Conservation (phyloP, 1,140 invertebrate species). For the Bilobella aurantiaca region DNA sequence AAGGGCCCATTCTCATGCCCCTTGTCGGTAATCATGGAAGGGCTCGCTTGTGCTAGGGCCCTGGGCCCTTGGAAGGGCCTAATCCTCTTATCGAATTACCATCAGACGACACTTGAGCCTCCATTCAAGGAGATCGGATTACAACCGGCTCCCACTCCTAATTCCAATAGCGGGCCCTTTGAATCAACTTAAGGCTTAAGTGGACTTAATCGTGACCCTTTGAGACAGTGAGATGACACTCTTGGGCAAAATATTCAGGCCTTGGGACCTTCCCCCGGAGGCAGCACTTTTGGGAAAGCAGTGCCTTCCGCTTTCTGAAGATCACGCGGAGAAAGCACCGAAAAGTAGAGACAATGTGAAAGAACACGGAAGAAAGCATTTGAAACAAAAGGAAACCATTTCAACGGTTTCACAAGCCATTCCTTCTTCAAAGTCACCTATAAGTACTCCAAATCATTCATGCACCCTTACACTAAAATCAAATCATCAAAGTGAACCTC, state of each 20-base stretch:
- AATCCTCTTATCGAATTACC: constrained; percentile 34
- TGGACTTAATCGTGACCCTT: neutral
- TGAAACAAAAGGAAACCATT: too few relatives aligned
- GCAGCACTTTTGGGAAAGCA: neutral
- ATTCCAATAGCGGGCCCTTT: neutral
- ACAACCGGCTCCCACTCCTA: neutral
- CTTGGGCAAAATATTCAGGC: constrained; percentile 34
- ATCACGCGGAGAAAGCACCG: too few relatives aligned
- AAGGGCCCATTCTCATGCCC: constrained; percentile 30
- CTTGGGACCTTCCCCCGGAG: constrained; percentile 29
- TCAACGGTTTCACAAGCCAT: too few relatives aligned
- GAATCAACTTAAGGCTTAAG: neutral
- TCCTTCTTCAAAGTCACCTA: too few relatives aligned
- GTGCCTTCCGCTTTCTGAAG: neutral
- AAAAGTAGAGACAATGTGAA: too few relatives aligned
- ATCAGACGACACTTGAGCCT: constrained; percentile 2
- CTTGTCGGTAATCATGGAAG: constrained; percentile 27
- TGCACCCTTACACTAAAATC: too few relatives aligned
- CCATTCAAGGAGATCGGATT: neutral
- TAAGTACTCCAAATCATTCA: too few relatives aligned
- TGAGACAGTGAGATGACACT: constrained; percentile 29
- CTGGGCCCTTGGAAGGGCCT: constrained; percentile 8
- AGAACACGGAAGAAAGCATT: too few relatives aligned
- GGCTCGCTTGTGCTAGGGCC: constrained; percentile 13
- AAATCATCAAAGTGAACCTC: too few relatives aligned